Evolutionary conservation across 2,113 vertebrate species (phyloP).

Genomic region (Microcebus griseorufus): DNA sequence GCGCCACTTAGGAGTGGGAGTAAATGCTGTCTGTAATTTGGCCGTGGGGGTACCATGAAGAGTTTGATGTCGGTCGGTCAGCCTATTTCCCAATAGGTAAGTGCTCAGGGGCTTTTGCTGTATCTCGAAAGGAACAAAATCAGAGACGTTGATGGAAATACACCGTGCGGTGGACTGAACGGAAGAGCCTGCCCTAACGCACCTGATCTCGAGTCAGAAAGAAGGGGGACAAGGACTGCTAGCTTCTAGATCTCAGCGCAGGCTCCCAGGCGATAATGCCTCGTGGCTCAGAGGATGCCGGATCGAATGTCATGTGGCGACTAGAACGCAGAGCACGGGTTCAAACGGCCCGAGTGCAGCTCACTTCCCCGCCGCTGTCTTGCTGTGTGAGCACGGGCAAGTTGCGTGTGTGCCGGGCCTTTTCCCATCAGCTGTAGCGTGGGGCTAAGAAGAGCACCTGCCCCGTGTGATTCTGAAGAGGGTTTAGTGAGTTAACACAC

Average conservation of each 20-base stretch:
- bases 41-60: neutral
- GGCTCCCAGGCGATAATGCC: accelerated
- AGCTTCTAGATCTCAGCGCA: neutral
- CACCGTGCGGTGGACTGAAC: accelerated
- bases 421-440: neutral
- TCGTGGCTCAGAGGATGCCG: accelerated
- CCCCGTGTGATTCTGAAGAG: no score
- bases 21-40: neutral
- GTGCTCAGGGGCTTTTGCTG: neutral
- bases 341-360: neutral
- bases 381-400: neutral
- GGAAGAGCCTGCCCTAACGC: neutral
- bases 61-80: neutral
- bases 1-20: neutral
- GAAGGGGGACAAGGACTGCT: neutral
- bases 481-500: no score
- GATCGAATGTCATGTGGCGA: neutral
- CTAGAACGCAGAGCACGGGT: neutral
- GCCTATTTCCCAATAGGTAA: neutral
- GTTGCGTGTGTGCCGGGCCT: accelerated
- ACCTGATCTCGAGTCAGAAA: neutral
- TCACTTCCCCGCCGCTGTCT: neutral
- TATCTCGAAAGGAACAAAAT: neutral
- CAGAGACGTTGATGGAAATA: neutral
- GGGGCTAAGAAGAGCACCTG: no score